Conservation (phyloP, 2,113 vertebrate genomes). For the Brachyistius frenatus region DNA sequence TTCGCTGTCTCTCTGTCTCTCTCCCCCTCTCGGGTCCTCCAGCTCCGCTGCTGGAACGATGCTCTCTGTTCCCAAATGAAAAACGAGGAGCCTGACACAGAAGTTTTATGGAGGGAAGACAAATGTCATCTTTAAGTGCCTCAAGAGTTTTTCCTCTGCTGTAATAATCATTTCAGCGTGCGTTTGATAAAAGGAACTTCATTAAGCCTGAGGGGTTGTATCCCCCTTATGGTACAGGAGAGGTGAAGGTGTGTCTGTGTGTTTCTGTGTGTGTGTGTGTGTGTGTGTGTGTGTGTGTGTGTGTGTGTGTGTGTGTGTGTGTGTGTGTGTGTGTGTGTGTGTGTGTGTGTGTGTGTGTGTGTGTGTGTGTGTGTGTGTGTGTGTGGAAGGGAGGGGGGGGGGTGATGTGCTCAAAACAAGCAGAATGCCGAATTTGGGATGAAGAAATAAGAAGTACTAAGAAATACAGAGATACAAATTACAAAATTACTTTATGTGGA, state of each 20-base stretch:
- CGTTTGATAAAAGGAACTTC: conserved; percentile 30
- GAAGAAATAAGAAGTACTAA: no score
- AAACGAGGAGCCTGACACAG: conserved; percentile 21
- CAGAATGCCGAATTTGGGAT: no score
- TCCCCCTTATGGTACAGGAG: conserved; percentile 5
- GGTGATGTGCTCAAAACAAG: no score
- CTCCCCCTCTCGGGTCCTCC: conserved; percentile 4
- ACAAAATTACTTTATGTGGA: no score
- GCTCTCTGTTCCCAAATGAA: conserved; percentile 32
- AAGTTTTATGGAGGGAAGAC: conserved; percentile 36
- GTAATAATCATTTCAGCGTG: conserved; percentile 32
- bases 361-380: no score
- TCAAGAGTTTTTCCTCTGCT: conserved; percentile 19
- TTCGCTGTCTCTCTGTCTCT: conserved; percentile 1
- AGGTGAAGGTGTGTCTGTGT: neutral
- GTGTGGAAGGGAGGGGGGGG: no score
- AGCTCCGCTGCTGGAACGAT: neutral
- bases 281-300: no score
- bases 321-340: no score
- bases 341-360: no score
- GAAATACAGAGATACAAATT: no score
- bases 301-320: no score
- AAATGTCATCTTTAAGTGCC: conserved; percentile 40
- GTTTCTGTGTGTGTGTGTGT: no score
- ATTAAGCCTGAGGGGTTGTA: conserved; percentile 8